These are phyloP conservation scores for Helicorthomorpha holstii DNA, from an alignment of 1,140 invertebrate species.

Conservation along the genomic window DNA sequence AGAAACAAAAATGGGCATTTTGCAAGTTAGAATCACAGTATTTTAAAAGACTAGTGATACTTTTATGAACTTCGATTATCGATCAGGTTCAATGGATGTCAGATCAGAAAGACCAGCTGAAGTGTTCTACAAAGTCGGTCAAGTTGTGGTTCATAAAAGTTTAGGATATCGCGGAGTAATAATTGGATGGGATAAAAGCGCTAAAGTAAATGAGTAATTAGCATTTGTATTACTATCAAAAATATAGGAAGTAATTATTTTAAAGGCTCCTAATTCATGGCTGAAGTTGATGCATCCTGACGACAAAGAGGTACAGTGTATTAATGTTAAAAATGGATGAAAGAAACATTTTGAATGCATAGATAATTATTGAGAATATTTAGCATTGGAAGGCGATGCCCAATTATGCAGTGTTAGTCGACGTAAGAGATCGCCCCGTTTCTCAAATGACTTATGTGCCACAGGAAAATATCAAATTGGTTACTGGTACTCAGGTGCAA, in stretches of 20 bases:
- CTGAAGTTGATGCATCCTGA: background rate
- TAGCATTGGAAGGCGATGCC: constrained; percentile 14
- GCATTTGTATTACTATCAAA: background rate
- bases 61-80: background rate
- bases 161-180: constrained; percentile 35
- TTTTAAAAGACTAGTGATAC: background rate
- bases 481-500: constrained; percentile 1
- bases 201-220: constrained; percentile 8
- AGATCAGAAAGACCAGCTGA: constrained; percentile 22
- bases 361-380: background rate
- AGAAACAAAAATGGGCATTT: constrained; percentile 8
- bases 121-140: constrained; percentile 32
- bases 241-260: background rate
- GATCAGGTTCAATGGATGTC: constrained; percentile 19
- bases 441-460: constrained; percentile 27
- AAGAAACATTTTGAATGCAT: too few species aligned
- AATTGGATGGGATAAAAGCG: constrained; percentile 34
- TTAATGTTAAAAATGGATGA: too few species aligned
- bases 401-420: constrained; percentile 29
- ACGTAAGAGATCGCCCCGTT: constrained; percentile 18
- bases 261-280: constrained; percentile 12
- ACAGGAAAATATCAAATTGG: constrained; percentile 26
- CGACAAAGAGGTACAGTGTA: background rate
- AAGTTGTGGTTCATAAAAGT: constrained; percentile 33
- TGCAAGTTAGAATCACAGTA: background rate